Percentiles rank a stretch among this genome's conserved stretches.
Evolutionary conservation across 1,140 invertebrate species (phyloP).

Genomic region (Galleria mellonella): DNA sequence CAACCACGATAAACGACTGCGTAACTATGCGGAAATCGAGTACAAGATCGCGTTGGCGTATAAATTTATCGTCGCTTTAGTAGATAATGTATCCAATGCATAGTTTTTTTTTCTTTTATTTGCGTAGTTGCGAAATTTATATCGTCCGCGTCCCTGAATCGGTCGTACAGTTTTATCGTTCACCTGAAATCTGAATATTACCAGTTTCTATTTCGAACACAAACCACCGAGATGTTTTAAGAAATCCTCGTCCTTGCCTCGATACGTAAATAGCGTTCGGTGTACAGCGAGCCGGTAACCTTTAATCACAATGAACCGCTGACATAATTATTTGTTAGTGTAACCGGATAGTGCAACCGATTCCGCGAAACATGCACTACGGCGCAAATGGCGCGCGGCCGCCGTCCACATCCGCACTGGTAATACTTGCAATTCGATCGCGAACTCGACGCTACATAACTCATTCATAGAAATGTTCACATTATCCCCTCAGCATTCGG

Average conservation of each 20-base stretch:
- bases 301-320: conserved; percentile 46
- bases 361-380: conserved; percentile 47
- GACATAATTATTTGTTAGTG: conserved; percentile 60
- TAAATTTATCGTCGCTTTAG: conserved; percentile 58
- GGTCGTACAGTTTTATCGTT: too few relatives aligned
- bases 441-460: conserved; percentile 25
- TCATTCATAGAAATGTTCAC: conserved; percentile 47
- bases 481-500: conserved; percentile 24
- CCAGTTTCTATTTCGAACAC: conserved; percentile 50
- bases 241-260: conserved; percentile 38
- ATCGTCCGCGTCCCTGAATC: conserved; percentile 44
- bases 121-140: conserved; percentile 42
- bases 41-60: conserved; percentile 56
- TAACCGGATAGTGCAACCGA: conserved; percentile 45
- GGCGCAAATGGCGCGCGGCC: conserved; percentile 34
- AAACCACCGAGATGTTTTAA: conserved; percentile 33
- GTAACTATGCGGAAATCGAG: conserved; percentile 66
- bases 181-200: conserved; percentile 51
- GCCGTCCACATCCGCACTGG: conserved; percentile 33
- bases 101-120: conserved; percentile 30
- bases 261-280: conserved; percentile 25
- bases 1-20: conserved; percentile 40
- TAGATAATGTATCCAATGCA: conserved; percentile 41
- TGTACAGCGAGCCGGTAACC: conserved; percentile 23
- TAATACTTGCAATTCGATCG: conserved; percentile 31